A percentile compares a stretch with the other conserved stretches of the same genome.
Evolutionary conservation across 2,888 invertebrate genomes (phyloP).

Genomic region (Lepeophtheirus nordmannii): DNA sequence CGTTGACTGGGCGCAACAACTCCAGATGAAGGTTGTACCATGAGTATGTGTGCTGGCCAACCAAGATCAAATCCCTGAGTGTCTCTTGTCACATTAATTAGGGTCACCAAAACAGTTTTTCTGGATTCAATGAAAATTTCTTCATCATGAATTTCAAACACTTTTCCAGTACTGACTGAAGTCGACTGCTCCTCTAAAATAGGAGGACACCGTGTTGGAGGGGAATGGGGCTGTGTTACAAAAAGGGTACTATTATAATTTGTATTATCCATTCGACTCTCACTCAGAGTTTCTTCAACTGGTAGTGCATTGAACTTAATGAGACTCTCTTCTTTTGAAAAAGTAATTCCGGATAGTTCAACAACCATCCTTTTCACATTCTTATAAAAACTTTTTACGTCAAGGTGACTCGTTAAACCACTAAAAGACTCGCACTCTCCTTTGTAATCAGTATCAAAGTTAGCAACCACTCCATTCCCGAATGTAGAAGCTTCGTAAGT

Average conservation of each 20-base stretch:
- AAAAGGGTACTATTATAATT: neutral
- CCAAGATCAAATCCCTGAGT: neutral
- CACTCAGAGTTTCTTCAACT: conserved; percentile 22
- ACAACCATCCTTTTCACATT: neutral
- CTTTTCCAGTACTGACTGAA: too few relatives aligned
- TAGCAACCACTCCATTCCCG: neutral
- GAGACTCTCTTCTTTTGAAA: neutral
- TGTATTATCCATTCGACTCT: conserved; percentile 5
- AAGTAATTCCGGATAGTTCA: neutral
- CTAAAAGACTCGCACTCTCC: neutral
- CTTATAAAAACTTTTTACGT: conserved; percentile 16
- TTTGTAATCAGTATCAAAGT: neutral
- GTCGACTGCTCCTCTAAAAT: neutral
- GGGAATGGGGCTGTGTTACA: neutral
- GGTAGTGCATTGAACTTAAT: conserved; percentile 1
- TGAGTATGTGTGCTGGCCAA: conserved; percentile 8
- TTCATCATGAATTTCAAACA: conserved; percentile 1
- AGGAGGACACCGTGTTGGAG: neutral
- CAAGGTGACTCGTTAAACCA: neutral
- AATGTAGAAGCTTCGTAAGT: neutral
- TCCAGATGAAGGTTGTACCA: neutral
- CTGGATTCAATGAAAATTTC: neutral
- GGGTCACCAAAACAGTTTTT: neutral
- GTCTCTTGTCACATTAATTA: neutral
- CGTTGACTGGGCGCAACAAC: neutral